Evolutionary conservation across 1,140 invertebrate species (phyloP), one percentile per base, ranked within the genome.

Genomic region (Drosophila santomea): DNA sequence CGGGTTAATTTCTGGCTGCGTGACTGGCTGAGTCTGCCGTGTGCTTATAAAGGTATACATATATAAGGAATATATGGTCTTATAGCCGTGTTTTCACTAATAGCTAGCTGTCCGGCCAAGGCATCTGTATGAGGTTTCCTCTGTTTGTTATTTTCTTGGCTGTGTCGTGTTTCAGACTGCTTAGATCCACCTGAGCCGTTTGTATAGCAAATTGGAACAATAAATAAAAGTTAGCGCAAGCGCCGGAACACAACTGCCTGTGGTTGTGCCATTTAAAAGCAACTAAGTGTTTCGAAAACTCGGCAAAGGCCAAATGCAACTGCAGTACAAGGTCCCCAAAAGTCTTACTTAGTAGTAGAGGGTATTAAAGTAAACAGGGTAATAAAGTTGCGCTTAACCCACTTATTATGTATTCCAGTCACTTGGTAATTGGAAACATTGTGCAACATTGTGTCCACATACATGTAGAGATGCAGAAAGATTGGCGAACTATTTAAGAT

Each of bases 1-100:
- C 61, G 74, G 73, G 39, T 77, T 76, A 52, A 67, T 68, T 76
- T 77, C 56, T 61, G 62, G 55, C 73, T 77, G 74, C 73, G 74
- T 77, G 74, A 76, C 74, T 76, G 38, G 35, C 56, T 44, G 55
- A 32, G 63, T 48, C 28, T 76, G 62, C 68, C 48, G 15, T 47
- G 32, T 45, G 47, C 51, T 59, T 25, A 32, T 32, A 57, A 39
- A 58, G n/a, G 8, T 32, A 39, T 39, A 39, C 38, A 14, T 39
- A 39, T 39, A 3, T n/a, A 36, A 0, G 7, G 32, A 3, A 44
- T 44, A 57, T 41, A 36, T 17, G 15, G 43, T 44, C 39, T 50
- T 69, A 57, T 69, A 38, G 67, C 44, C 51, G 55, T 36, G 64
- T 36, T 48, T 68, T 38, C 10, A 45, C 64, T 68, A 68, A 68